Evolutionary conservation across 92 coral and sea anemone species (phyloP), one percentile per base, ranked within the genome.

Genomic region (Palythoa caribaeorum): DNA sequence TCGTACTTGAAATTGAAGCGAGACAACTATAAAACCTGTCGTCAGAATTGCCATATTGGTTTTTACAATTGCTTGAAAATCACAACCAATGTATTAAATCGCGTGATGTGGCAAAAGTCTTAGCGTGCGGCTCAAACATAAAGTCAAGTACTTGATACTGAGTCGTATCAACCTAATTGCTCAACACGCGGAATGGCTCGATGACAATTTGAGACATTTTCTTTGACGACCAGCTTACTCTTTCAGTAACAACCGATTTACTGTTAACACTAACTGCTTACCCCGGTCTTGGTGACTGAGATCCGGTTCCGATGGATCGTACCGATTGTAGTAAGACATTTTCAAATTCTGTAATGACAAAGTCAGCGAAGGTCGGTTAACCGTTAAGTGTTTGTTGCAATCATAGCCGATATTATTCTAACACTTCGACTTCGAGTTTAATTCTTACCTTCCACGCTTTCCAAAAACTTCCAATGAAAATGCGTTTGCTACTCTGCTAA

Each of bases 251-350:
- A 63, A 63, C 28, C 20, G 70, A 63, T 63, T 17, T 63, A 6
- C 20, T 63, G 17, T 68, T 6, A 38, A 37, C 44, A 70, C 75
- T 38, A 35, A 35, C 47, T 44, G 55, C 21, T 53, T 77, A 77
- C 83, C 69, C 21, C 66, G 47, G 47, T 53, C 28, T 2, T 77
- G 69, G 36, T 36, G 68, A 6, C 83, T 77, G 48, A 77, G 48
- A 54, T 77, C 83, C 13, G 83, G 83, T 14, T 77, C 83, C n/a
- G 83, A 77, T 35, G 83, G 83, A 37, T 77, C 83, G 63, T 77
- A 77, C 14, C 83, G 83, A 20, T 37, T 50, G 48, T 77, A 77
- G 83, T 77, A 77, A 54, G 83, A 38, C 83, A 77, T 77, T 38
- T 77, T 77, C 17, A 77, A 35, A 55, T 8, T 50, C 83, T 77